phyloP scores from a whole-genome alignment of 2,797 vertebrate genomes.

The Distichodus sexfasciatus region DNA sequence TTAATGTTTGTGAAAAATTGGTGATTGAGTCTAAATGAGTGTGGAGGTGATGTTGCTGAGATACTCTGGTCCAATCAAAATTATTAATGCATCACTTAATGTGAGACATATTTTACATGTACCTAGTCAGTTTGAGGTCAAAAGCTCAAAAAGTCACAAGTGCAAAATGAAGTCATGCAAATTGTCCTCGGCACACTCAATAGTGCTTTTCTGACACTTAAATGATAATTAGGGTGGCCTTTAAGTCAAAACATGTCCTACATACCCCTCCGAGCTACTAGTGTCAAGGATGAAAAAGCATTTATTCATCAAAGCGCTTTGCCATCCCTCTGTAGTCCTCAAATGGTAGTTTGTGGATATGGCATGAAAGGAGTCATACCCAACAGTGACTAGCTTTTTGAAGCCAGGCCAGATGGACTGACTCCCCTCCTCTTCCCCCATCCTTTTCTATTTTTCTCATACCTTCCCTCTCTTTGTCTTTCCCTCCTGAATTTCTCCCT shows the following conservation, averaged over 20 bases:
- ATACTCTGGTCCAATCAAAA: too few species aligned
- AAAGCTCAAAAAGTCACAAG: too few species aligned
- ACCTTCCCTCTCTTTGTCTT: neutral
- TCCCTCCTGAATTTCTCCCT: neutral
- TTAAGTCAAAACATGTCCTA: slow-evolving; percentile 28
- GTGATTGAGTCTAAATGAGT: too few species aligned
- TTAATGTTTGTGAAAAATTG: too few species aligned
- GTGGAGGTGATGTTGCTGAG: too few species aligned
- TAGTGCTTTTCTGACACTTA: slow-evolving; percentile 24
- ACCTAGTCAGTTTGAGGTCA: too few species aligned
- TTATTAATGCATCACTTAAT: too few species aligned
- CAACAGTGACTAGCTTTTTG: slow-evolving; percentile 28
- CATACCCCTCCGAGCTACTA: slow-evolving; percentile 18
- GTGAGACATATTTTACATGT: too few species aligned
- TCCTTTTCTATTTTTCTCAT: neutral
- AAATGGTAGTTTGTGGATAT: slow-evolving; percentile 19
- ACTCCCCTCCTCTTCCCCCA: neutral
- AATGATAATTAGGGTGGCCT: slow-evolving; percentile 35
- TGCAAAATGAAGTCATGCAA: neutral
- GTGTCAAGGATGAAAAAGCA: slow-evolving; percentile 42
- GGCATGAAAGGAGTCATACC: slow-evolving; percentile 10
- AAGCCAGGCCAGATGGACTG: slow-evolving; percentile 5
- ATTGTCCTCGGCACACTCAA: neutral
- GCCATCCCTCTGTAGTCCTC: slow-evolving; percentile 26
- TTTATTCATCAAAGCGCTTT: slow-evolving; percentile 48